Evolutionary conservation across 2,113 vertebrate genomes (phyloP).

Genomic region (Chauna torquata): DNA sequence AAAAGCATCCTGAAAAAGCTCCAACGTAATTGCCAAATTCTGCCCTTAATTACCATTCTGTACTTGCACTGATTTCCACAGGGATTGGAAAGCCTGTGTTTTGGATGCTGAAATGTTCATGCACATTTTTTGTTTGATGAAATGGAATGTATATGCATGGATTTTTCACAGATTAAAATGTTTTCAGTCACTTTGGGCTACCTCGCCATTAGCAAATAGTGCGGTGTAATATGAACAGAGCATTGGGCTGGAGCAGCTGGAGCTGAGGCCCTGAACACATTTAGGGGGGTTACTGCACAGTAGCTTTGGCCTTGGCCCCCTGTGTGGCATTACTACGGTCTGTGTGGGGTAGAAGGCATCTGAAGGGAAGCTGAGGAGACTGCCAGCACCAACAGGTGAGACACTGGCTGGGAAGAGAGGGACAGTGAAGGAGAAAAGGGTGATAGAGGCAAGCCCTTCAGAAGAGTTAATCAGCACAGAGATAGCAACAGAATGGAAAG

Average conservation of each 20-base stretch:
- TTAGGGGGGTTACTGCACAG: not conserved
- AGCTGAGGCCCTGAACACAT: not conserved
- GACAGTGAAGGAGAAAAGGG: not conserved
- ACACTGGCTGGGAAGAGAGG: not conserved
- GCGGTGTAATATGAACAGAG: not conserved
- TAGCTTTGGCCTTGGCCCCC: not conserved
- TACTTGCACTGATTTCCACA: not conserved
- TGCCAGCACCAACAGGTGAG: not conserved
- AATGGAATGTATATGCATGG: not conserved
- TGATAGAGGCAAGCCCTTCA: not conserved
- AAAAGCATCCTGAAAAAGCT: not conserved
- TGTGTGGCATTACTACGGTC: not conserved
- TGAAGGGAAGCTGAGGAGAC: not conserved
- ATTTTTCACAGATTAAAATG: not conserved
- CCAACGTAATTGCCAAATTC: not conserved
- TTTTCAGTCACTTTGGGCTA: not conserved
- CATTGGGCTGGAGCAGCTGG: not conserved
- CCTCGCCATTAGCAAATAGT: too few relatives aligned
- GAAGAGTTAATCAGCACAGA: not conserved
- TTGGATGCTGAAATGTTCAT: not conserved
- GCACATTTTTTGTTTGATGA: not conserved
- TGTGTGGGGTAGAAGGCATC: not conserved
- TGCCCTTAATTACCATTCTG: not conserved
- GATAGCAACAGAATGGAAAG: not conserved
- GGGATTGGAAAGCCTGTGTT: not conserved